Conservation (phyloP, 2,113 vertebrate genomes). For the Nansenia antarctica region DNA sequence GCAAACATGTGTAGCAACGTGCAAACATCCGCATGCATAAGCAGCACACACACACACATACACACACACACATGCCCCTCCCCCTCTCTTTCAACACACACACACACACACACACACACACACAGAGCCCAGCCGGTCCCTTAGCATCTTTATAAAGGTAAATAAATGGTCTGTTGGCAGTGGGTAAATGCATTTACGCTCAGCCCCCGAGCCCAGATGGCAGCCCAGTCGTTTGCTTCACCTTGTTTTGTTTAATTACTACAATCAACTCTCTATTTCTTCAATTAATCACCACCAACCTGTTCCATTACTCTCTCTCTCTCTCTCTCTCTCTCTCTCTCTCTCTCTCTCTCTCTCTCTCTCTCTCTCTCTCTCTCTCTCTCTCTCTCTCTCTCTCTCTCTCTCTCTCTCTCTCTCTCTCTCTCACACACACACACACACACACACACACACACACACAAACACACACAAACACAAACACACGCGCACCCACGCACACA, state of each 20-base stretch:
- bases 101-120: constrained; percentile 29
- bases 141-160: constrained; percentile 84
- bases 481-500: constrained; percentile 1
- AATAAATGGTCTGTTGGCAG: constrained; percentile 91
- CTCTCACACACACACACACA: background rate
- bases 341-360: background rate
- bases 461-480: background rate
- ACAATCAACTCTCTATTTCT: constrained; percentile 99
- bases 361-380: background rate
- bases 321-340: constrained; percentile 17
- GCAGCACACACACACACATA: constrained; percentile 7
- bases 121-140: constrained; percentile 61
- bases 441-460: constrained; percentile 8
- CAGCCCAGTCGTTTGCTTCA: constrained; percentile 97
- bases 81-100: no score
- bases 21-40: background rate
- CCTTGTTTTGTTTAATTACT: constrained; percentile 99
- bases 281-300: constrained; percentile 99
- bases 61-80: constrained; percentile 6
- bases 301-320: constrained; percentile 87
- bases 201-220: constrained; percentile 94
- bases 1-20: constrained; percentile 35
- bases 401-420: constrained; percentile 8
- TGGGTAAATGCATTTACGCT: constrained; percentile 89
- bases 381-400: constrained; percentile 1